phyloP scores from a whole-genome alignment of 2,888 invertebrate species.

The Cantharis flavilabris region DNA sequence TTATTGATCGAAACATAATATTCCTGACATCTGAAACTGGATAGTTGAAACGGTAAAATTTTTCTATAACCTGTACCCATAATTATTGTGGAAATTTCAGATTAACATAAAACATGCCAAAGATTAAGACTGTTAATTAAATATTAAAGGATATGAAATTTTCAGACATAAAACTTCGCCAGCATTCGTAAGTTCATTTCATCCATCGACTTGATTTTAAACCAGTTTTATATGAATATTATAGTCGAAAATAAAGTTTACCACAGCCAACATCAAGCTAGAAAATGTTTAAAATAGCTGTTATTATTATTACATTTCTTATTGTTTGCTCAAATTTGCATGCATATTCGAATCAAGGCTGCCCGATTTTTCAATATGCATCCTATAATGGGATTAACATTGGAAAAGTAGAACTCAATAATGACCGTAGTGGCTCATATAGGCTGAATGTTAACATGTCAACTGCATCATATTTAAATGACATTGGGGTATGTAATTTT shows the following conservation, averaged over 20 bases:
- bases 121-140: background rate
- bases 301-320: background rate
- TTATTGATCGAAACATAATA: no score
- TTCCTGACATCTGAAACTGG: background rate
- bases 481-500: conserved; percentile 3
- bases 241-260: background rate
- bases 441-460: conserved; percentile 16
- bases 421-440: conserved; percentile 15
- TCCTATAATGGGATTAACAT: background rate
- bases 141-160: background rate
- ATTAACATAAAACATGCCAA: background rate
- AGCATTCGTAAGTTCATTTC: background rate
- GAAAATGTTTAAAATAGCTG: background rate
- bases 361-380: background rate
- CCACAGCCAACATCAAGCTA: background rate
- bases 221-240: background rate
- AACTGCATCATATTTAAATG: conserved; percentile 3
- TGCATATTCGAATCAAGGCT: background rate
- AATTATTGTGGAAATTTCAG: background rate
- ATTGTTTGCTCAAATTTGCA: background rate
- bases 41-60: background rate
- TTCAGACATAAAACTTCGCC: background rate
- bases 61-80: background rate
- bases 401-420: conserved; percentile 4
- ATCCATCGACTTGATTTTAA: background rate